A percentile compares a stretch with the other conserved stretches of the same genome.
phyloP scores from a whole-genome alignment of 2,888 invertebrate genomes.

The Liopterus haemorrhoidalis region DNA sequence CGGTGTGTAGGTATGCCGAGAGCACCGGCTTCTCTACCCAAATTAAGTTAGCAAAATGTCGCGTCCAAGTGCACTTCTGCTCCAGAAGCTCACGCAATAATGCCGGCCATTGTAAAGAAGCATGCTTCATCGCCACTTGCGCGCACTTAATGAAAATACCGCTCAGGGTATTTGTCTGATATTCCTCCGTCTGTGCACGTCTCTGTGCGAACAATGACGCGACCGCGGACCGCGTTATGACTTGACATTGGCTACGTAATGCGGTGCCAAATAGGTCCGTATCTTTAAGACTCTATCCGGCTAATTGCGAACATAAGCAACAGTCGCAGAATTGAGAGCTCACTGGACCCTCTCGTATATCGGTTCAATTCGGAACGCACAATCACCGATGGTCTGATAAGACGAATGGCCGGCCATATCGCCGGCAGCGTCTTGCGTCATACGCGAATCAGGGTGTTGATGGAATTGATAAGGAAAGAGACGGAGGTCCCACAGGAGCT shows the following conservation, averaged over 20 bases:
- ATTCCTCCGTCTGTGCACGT: neutral
- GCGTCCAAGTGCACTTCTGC: conserved; percentile 21
- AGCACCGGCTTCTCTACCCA: conserved; percentile 35
- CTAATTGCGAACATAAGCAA: conserved; percentile 23
- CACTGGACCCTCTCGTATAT: conserved; percentile 27
- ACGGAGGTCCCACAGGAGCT: conserved; percentile 31
- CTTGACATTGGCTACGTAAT: conserved; percentile 12
- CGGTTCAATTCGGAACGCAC: conserved; percentile 26
- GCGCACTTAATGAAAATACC: conserved; percentile 44
- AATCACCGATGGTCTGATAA: conserved; percentile 27
- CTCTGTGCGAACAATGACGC: neutral
- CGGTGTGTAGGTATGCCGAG: conserved; percentile 18
- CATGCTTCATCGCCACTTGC: conserved; percentile 44
- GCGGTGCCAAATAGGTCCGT: conserved; percentile 13
- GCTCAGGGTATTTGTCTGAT: conserved; percentile 26
- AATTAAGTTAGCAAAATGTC: conserved; percentile 44
- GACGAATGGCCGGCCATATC: conserved; percentile 9
- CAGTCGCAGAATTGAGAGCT: conserved; percentile 21
- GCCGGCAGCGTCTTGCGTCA: conserved; percentile 33
- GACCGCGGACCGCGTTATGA: conserved; percentile 24
- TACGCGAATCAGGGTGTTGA: conserved; percentile 36
- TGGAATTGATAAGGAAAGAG: conserved; percentile 34
- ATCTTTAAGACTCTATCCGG: conserved; percentile 17
- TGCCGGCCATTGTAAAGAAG: conserved; percentile 35
- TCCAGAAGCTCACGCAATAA: conserved; percentile 39